Evolutionary conservation across 2,888 invertebrate species (phyloP), one percentile per base, ranked within the genome.

Genomic region (Chrysina gloriosa): DNA sequence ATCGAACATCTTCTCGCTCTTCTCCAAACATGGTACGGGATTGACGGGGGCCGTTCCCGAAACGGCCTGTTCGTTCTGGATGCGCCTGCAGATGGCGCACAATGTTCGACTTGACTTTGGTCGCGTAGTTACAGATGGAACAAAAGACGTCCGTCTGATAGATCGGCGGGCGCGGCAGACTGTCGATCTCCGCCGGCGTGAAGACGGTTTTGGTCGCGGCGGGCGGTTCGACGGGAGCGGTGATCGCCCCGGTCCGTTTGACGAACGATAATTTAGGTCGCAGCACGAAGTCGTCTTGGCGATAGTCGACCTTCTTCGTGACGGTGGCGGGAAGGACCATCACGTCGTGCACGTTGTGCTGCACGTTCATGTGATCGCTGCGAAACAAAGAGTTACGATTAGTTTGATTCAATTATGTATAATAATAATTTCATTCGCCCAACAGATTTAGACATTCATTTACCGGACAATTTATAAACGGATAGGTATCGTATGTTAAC

Each of bases 1-100:
- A 79, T 94, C 94, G 77, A 94, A 94, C 87, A 93, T 92, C 73
- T 88, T 89, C 77, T 93, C 93, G 72, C 90, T 90, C 39, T 89
- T 89, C 73, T 91, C 91, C 34, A 93, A 83, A 78, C 91, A 93
- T 0, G 92, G 93, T 3, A 94, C 93, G 0, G 94, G 94, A 84
- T 94, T 94, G 0, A 94, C 89, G 0, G 93, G 92, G 9, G 90
- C 90, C 0, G 87, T 88, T 63, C 86, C 86, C 0, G 92, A 89
- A 2, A 68, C 89, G 0, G 85, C 80, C 71, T 88, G 88, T 61
- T 87, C 85, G 7, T 85, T 86, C 6, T 84, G 82, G 79, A n/a
- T 95, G 94, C 69, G 87, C 81, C 72, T 88, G 88, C 69, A 95
- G 80, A 77, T 92, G 92, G 0, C 91, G 83, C 4, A 90, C 85